These are phyloP conservation scores for Gallinago undulata DNA, from an alignment of 2,113 vertebrate genomes.

Conservation along the genomic window DNA sequence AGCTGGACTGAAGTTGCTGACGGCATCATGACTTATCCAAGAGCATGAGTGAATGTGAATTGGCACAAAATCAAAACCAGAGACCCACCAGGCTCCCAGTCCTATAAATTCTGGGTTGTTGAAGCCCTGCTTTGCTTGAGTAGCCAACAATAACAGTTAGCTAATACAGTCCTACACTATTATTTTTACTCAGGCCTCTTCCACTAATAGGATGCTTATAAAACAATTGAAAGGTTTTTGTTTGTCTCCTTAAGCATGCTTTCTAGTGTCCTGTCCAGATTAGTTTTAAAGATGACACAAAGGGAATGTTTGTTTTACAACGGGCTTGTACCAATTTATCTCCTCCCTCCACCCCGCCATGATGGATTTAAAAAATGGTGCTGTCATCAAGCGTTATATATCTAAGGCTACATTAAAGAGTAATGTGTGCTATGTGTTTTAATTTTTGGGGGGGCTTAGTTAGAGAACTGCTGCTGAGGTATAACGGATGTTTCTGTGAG, in stretches of 20 bases:
- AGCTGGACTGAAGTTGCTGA: slow-evolving; percentile 28
- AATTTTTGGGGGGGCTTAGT: neutral
- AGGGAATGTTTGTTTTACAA: neutral
- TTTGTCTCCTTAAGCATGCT: neutral
- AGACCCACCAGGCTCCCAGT: neutral
- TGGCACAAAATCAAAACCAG: slow-evolving; percentile 29
- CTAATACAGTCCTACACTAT: neutral
- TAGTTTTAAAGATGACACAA: slow-evolving; percentile 31
- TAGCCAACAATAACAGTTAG: slow-evolving; percentile 35
- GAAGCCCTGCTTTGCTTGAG: slow-evolving; percentile 17
- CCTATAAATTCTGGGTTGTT: slow-evolving; percentile 10
- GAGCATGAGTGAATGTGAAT: slow-evolving; percentile 17
- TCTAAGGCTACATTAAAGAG: neutral
- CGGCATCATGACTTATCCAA: neutral
- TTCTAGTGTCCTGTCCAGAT: neutral
- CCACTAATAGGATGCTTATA: neutral
- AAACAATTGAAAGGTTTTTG: neutral
- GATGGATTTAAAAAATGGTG: slow-evolving; percentile 14
- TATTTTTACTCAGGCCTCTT: neutral
- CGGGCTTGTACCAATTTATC: neutral
- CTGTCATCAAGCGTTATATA: slow-evolving; percentile 2
- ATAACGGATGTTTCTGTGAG: neutral
- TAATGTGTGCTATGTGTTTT: neutral
- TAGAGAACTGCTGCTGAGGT: neutral
- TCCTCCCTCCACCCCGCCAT: neutral